A percentile compares a stretch with the other conserved stretches of the same genome.
Evolutionary conservation across 2,797 vertebrate genomes (phyloP).

Genomic region (Enteromius argenteus): DNA sequence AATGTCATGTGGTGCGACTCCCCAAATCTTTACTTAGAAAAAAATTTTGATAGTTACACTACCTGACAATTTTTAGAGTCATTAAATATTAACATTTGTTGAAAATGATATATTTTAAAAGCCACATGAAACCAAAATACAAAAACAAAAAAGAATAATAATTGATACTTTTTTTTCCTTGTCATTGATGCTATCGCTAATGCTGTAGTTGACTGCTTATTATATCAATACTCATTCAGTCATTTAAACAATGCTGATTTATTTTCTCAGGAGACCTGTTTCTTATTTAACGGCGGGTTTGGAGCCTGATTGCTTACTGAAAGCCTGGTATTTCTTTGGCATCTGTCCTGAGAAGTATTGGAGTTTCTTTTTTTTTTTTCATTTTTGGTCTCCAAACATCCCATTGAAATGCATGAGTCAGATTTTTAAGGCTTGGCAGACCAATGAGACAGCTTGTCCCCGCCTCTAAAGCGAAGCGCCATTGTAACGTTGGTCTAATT

Average conservation of each 20-base stretch:
- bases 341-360: constrained; percentile 45
- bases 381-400: constrained; percentile 66
- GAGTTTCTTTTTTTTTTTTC: constrained; percentile 3
- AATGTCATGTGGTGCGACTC: not conserved
- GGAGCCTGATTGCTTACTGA: constrained; percentile 76
- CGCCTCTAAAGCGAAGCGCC: constrained; percentile 65
- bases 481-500: constrained; percentile 82
- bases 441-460: constrained; percentile 71
- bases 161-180: not conserved
- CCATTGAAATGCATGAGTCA: constrained; percentile 79
- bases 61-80: not conserved
- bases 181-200: not conserved
- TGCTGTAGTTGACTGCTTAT: constrained; percentile 63
- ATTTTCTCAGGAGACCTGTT: constrained; percentile 54
- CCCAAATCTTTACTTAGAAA: not conserved
- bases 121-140: not conserved
- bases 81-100: not conserved
- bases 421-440: constrained; percentile 72
- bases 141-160: not conserved
- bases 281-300: constrained; percentile 76
- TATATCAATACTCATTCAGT: constrained; percentile 54
- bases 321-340: constrained; percentile 75
- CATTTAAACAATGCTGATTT: constrained; percentile 35
- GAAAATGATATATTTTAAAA: not conserved
- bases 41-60: not conserved